Base-by-base conservation (phyloP, 2,888 invertebrate species). In the Hylaea fasciaria region DNA sequence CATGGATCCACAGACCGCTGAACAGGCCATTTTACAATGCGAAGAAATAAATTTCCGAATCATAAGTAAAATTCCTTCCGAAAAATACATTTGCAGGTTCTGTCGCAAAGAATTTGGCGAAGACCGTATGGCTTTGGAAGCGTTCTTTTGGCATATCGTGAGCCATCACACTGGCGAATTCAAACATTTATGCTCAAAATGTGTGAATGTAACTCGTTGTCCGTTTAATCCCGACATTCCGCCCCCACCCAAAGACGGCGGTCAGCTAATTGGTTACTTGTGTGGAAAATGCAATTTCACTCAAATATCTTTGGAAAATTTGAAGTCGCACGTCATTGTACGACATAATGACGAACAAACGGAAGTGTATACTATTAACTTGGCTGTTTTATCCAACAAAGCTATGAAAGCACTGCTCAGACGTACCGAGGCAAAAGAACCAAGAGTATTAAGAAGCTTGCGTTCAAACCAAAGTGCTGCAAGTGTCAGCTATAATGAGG, bases 141-240 rank as follows among this genome's bases (percentile, higher is more conserved):
- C 81, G 5, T 95, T 96, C 77, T 95, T 95, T 74, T 95, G 96
- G 78, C 97, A 97, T 74, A 91, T 96, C 41, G 94, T 91, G 0
- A 89, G 94, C 17, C 93, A 87, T 47, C 97, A 97, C 63, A 97
- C 97, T 0, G 97, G 97, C 0, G 97, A 97, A 83, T 96, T 94
- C 70, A 92, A 95, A 55, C 94, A 94, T 62, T 81, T 88, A 17
- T 97, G 97, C 80, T 92, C 93, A 0, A 84, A 87, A 47, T 97
- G 97, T 69, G 70, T 82, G 2, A 78, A 82, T 54, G 72, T 82
- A 63, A 77, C 82, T 66, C 71, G 75, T 69, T 78, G 90, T 76
- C 72, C 85, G 0, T 85, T 83, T 52, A 79, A 80, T 65, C 74
- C 89, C 45, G 87, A 90, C 64, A 87, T 91, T 55, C 92, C 92